These are phyloP conservation scores for Halichoerus grypus DNA, from an alignment of 2,113 vertebrate species.

Conservation along the genomic window DNA sequence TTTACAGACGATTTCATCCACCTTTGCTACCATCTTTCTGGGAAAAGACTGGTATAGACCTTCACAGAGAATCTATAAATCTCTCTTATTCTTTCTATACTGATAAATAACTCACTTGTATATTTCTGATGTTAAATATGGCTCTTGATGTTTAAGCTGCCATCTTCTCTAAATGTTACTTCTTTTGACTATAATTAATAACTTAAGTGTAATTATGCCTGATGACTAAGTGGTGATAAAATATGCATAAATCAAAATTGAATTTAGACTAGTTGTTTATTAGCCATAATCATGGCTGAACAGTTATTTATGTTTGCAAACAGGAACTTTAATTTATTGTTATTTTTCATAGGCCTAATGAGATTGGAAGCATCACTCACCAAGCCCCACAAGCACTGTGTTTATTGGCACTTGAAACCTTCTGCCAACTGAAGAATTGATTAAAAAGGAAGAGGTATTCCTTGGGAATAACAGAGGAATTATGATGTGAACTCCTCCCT, in stretches of 20 bases:
- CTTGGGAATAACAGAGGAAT: not conserved
- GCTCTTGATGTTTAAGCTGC: constrained; percentile 58
- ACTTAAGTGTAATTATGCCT: constrained; percentile 50
- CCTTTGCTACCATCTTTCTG: not conserved
- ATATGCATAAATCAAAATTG: constrained; percentile 59
- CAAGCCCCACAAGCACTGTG: not conserved
- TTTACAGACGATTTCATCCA: not conserved
- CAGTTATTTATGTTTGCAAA: constrained; percentile 55
- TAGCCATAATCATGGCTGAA: constrained; percentile 61
- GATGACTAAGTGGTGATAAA: constrained; percentile 57
- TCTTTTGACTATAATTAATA: constrained; percentile 63
- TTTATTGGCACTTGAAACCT: constrained; percentile 10
- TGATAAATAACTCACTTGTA: not conserved
- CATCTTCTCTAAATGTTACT: constrained; percentile 18
- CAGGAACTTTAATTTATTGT: constrained; percentile 53
- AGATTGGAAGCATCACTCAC: constrained; percentile 25
- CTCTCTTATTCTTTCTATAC: not conserved
- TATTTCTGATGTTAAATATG: constrained; percentile 38
- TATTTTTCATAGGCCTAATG: constrained; percentile 63
- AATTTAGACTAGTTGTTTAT: constrained; percentile 64
- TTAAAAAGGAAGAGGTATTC: not conserved
- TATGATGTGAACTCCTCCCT: not conserved
- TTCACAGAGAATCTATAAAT: not conserved
- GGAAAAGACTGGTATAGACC: not conserved
- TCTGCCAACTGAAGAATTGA: not conserved